A percentile compares a stretch with the other conserved stretches of the same genome.
phyloP scores from a whole-genome alignment of 2,797 vertebrate genomes.

The Gadopsis marmoratus region DNA sequence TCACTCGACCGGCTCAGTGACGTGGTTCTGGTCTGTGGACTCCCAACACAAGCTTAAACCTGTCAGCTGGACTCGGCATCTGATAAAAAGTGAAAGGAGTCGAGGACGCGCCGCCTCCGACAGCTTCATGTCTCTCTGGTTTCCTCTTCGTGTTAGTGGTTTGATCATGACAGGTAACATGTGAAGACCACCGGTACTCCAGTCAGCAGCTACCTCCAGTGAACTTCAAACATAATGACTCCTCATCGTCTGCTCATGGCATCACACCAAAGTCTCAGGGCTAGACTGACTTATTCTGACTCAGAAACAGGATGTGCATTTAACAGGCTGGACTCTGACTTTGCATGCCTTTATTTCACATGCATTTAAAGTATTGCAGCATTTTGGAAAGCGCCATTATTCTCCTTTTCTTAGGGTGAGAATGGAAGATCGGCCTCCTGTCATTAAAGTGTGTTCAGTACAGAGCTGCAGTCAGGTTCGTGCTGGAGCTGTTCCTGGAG shows the following conservation, averaged over 20 bases:
- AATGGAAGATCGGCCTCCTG: too few relatives aligned
- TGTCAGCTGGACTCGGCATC: background rate
- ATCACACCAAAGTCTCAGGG: background rate
- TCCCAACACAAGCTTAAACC: background rate
- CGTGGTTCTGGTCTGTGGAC: background rate
- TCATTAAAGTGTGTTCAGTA: background rate
- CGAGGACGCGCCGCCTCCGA: background rate
- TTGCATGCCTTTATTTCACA: too few relatives aligned
- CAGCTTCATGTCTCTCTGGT: too few relatives aligned
- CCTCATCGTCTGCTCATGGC: background rate
- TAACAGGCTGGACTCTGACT: background rate
- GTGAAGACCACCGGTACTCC: background rate
- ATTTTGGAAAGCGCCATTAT: background rate
- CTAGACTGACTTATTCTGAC: background rate
- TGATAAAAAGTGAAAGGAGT: background rate
- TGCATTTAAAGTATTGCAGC: constrained; percentile 1
- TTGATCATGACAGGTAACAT: background rate
- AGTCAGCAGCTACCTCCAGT: constrained; percentile 18
- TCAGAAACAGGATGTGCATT: too few relatives aligned
- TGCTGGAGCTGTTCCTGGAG: background rate
- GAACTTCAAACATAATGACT: background rate
- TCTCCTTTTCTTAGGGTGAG: background rate
- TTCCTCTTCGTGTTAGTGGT: background rate
- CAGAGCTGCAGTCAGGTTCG: background rate
- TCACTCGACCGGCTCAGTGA: background rate